Conservation (phyloP, 2,113 vertebrate species). For the Myiozetetes cayanensis region DNA sequence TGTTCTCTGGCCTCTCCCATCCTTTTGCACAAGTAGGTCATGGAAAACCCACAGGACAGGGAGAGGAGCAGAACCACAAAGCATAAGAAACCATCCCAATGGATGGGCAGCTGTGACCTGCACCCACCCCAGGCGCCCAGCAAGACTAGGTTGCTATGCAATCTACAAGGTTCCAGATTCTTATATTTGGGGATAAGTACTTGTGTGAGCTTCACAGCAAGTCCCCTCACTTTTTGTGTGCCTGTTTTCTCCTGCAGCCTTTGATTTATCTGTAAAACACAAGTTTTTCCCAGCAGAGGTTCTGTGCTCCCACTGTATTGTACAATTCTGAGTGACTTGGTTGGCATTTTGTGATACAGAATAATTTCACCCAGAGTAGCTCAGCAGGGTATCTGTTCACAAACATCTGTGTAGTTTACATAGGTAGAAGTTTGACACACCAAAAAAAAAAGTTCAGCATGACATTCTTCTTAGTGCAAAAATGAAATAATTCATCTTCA, state of each 20-base stretch:
- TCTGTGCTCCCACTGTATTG: not conserved
- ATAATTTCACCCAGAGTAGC: not conserved
- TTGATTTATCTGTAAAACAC: not conserved
- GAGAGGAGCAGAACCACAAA: not conserved
- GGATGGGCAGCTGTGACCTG: not conserved
- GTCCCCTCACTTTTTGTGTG: not conserved
- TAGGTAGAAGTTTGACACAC: not conserved
- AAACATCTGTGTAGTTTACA: not conserved
- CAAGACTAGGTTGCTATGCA: not conserved
- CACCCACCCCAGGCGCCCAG: not conserved
- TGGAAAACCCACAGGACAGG: not conserved
- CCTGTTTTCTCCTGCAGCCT: not conserved
- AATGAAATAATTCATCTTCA: not conserved
- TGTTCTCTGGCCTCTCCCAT: not conserved
- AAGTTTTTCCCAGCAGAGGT: not conserved
- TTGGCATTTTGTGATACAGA: not conserved
- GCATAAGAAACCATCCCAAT: not conserved
- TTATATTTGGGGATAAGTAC: not conserved
- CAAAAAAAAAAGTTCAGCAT: not conserved
- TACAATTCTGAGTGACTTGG: not conserved
- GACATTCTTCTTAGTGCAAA: not conserved
- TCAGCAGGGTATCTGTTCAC: not conserved
- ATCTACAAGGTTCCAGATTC: not conserved
- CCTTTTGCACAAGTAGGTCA: not conserved
- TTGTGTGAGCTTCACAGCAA: not conserved